Evolutionary conservation across 2,113 vertebrate genomes (phyloP), one percentile per base, ranked within the genome.

Genomic region (Vidua chalybeata): DNA sequence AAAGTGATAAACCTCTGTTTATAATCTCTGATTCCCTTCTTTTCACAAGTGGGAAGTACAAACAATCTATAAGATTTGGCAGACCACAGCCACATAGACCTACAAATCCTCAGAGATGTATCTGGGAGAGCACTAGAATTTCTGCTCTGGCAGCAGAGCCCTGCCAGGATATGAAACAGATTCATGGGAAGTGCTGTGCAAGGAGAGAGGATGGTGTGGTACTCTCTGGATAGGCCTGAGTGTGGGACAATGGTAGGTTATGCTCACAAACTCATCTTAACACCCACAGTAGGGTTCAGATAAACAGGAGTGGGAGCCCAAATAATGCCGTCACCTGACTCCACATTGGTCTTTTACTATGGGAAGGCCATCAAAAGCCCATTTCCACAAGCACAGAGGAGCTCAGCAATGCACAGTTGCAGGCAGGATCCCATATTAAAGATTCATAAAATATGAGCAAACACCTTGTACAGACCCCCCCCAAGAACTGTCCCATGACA

Each of bases 131-230:
- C 30, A 13, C 18, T 31, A 11, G 31, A 56, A 26, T 19, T 28
- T 68, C 49, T 52, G 15, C 5, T 45, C 15, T 16, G 26, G 31
- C 18, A 74, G 3, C 1, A 3, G 30, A 61, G 0, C 13, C 2
- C 8, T 55, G 3, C 22, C 49, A 74, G 22, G 46, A 30, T 5
- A 15, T 1, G 3, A 39, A 88, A 52, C 7, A 88, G 6, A 22
- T 28, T 2, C 0, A 3, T 71, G 21, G 7, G 15, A 61, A 58
- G 30, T 30, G 11, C 5, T 66, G 23, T 35, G 9, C 15, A 33
- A 67, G 12, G 23, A 39, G 3, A 66, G 20, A 43, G 15, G 11
- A n/a, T 30, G 23, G 2, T 10, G 7, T n/a, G 26, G 13, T 48
- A 33, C 4, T 30, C 28, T 67, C 27, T n/a, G 18, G 4, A 16